These are phyloP conservation scores for Probaryconus sp. DNA, from an alignment of 1,140 invertebrate species.

Conservation along the genomic window DNA sequence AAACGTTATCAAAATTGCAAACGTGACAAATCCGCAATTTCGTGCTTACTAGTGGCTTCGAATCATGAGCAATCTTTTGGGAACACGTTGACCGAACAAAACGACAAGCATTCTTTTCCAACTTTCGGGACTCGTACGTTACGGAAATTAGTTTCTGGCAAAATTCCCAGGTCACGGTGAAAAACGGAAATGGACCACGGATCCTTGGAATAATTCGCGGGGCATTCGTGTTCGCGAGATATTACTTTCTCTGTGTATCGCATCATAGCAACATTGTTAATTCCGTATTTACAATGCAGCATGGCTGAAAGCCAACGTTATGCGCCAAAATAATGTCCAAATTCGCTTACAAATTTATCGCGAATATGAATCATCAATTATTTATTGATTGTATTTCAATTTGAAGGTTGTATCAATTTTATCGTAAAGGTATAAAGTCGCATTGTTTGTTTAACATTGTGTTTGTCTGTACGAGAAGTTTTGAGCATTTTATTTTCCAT, in stretches of 20 bases:
- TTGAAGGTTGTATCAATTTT: too few species aligned
- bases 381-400: too few species aligned
- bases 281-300: constrained; percentile 68
- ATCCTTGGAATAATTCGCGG: constrained; percentile 26
- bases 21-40: not conserved
- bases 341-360: constrained; percentile 27
- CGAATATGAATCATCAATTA: constrained; percentile 1
- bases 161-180: constrained; percentile 30
- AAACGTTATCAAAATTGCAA: too few species aligned
- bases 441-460: too few species aligned
- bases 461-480: too few species aligned
- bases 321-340: constrained; percentile 64
- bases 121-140: constrained; percentile 10
- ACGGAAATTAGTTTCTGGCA: constrained; percentile 68
- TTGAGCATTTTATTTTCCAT: too few species aligned
- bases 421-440: too few species aligned
- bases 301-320: constrained; percentile 70
- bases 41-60: not conserved
- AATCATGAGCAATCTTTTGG: not conserved
- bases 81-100: constrained; percentile 1
- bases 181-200: constrained; percentile 49
- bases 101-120: constrained; percentile 1
- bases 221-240: constrained; percentile 23
- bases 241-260: constrained; percentile 37
- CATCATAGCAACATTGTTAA: constrained; percentile 62